These are phyloP conservation scores for Eudasyphora cyanicolor DNA, from an alignment of 2,888 invertebrate genomes.

Conservation along the genomic window DNA sequence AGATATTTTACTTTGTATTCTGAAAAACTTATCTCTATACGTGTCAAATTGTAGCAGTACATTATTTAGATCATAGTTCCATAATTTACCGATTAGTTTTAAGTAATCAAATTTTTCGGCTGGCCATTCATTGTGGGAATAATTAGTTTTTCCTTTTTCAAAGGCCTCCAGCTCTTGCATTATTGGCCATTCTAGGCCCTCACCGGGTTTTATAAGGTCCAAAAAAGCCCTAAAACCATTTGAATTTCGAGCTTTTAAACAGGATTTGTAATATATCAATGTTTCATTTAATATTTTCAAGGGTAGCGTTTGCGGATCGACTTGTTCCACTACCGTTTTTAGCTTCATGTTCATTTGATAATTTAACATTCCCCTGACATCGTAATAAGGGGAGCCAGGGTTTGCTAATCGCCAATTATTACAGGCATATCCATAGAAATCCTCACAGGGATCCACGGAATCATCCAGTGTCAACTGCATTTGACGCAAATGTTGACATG, in stretches of 20 bases:
- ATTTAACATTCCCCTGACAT: conserved; percentile 68
- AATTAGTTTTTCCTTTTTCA: neutral
- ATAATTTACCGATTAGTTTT: neutral
- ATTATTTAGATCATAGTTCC: neutral
- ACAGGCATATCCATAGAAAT: conserved; percentile 74
- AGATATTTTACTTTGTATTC: no score
- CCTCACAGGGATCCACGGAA: conserved; percentile 69
- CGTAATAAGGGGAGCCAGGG: conserved; percentile 69
- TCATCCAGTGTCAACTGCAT: neutral
- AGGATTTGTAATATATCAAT: conserved; percentile 69
- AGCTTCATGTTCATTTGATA: neutral
- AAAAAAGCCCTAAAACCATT: conserved; percentile 67
- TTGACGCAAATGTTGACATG: neutral
- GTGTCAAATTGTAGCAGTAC: neutral
- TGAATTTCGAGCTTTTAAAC: conserved; percentile 61
- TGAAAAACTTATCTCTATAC: no score
- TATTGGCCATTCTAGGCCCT: conserved; percentile 70
- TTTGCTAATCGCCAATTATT: conserved; percentile 71
- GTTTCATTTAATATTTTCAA: conserved; percentile 61
- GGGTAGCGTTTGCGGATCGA: neutral
- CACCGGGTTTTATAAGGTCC: conserved; percentile 68
- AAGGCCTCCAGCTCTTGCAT: conserved; percentile 22
- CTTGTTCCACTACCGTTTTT: neutral
- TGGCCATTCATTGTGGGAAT: neutral
- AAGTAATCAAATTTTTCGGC: neutral